phyloP scores from a whole-genome alignment of 1,140 invertebrate genomes.

The Papilio aristodemus region DNA sequence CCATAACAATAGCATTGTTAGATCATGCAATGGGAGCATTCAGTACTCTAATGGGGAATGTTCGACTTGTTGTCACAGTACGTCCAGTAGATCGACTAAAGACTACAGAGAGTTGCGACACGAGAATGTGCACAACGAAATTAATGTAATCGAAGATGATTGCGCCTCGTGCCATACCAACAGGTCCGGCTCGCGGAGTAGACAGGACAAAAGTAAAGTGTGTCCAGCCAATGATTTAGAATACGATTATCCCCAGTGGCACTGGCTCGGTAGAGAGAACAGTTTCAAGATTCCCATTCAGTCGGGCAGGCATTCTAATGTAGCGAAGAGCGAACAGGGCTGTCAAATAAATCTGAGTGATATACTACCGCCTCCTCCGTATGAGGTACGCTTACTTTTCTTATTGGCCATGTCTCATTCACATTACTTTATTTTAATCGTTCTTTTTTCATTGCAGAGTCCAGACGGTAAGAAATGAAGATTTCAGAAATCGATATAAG shows the following conservation, averaged over 20 bases:
- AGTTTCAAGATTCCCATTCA: conserved; percentile 78
- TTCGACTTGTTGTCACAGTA: conserved; percentile 74
- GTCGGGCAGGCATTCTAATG: conserved; percentile 68
- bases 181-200: conserved; percentile 69
- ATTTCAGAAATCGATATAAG: conserved; percentile 29
- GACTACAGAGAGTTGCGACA: conserved; percentile 71
- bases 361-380: conserved; percentile 76
- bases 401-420: conserved; percentile 46
- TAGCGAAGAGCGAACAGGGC: conserved; percentile 71
- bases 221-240: conserved; percentile 74
- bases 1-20: conserved; percentile 75
- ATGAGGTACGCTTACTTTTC: conserved; percentile 67
- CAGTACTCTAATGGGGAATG: conserved; percentile 77
- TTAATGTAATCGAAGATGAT: conserved; percentile 69
- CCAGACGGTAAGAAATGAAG: conserved; percentile 66
- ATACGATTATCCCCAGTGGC: conserved; percentile 77
- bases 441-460: conserved; percentile 56
- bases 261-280: conserved; percentile 76
- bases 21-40: conserved; percentile 73
- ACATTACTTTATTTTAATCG: conserved; percentile 33
- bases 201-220: conserved; percentile 76
- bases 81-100: conserved; percentile 74
- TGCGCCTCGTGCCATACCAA: conserved; percentile 69
- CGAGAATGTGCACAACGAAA: conserved; percentile 64
- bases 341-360: conserved; percentile 80